Conservation (phyloP, 2,888 invertebrate genomes). For the Clanis bilineata region DNA sequence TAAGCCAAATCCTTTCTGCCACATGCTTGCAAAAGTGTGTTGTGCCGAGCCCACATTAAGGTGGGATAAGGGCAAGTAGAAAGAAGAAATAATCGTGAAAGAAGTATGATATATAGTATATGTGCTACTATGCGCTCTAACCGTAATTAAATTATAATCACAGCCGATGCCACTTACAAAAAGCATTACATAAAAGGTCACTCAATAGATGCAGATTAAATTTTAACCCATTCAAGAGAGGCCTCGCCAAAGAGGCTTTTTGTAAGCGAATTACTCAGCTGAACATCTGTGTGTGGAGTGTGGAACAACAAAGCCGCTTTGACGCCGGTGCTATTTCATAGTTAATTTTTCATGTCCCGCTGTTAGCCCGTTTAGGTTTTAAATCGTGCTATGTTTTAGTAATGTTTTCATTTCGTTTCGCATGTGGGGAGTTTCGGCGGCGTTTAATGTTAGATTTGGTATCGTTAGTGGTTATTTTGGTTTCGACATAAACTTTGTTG, state of each 20-base stretch:
- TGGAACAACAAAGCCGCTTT: not conserved
- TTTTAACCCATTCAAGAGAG: constrained; percentile 11
- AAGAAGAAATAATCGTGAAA: too few species aligned
- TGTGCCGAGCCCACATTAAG: too few species aligned
- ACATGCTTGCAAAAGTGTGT: too few species aligned
- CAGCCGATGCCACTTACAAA: not conserved
- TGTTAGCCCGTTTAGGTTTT: constrained; percentile 3
- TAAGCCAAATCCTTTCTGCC: too few species aligned
- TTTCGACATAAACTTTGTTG: too few species aligned
- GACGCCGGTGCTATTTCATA: constrained; percentile 27
- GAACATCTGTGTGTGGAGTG: not conserved
- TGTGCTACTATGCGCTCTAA: too few species aligned
- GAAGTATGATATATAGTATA: too few species aligned
- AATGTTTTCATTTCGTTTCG: constrained; percentile 9
- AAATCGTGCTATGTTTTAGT: constrained; percentile 1
- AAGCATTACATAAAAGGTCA: not conserved
- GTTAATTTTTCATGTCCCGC: constrained; percentile 41
- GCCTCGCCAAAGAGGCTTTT: not conserved
- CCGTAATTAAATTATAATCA: not conserved
- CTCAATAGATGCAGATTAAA: constrained; percentile 1
- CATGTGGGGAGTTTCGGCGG: not conserved
- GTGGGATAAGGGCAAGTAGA: too few species aligned
- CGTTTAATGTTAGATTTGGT: not conserved
- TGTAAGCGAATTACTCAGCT: constrained; percentile 11
- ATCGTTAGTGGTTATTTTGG: too few species aligned